Evolutionary conservation across 2,797 vertebrate species (phyloP).

Genomic region (Eurystomus glaucurus): DNA sequence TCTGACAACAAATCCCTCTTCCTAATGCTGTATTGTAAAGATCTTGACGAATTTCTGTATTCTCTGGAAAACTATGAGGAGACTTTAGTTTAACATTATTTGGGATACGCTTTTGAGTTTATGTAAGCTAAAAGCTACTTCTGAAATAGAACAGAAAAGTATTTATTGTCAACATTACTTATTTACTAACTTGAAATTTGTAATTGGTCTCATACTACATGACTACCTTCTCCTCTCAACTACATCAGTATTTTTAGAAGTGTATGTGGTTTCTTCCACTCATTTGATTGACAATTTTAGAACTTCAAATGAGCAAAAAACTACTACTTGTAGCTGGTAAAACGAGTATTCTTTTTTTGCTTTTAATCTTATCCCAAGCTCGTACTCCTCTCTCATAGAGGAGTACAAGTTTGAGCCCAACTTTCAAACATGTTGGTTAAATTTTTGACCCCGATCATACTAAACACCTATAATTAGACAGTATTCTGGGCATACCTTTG

Average conservation of each 20-base stretch:
- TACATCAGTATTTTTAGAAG: background rate
- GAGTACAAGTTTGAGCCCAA: background rate
- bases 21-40: background rate
- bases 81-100: background rate
- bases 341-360: background rate
- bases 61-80: background rate
- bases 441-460: background rate
- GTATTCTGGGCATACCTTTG: background rate
- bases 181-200: background rate
- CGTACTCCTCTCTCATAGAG: background rate
- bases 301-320: background rate
- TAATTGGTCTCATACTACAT: background rate
- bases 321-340: background rate
- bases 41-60: conserved; percentile 14
- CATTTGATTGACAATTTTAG: background rate
- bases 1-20: conserved; percentile 50
- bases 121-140: background rate
- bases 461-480: background rate
- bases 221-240: background rate
- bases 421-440: background rate
- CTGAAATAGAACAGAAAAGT: background rate
- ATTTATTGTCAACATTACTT: background rate
- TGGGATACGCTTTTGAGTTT: background rate
- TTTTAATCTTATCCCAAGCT: background rate
- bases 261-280: background rate